A percentile compares a stretch with the other conserved stretches of the same genome.
phyloP scores from a whole-genome alignment of 2,888 invertebrate genomes.

The Orthosia gracilis region DNA sequence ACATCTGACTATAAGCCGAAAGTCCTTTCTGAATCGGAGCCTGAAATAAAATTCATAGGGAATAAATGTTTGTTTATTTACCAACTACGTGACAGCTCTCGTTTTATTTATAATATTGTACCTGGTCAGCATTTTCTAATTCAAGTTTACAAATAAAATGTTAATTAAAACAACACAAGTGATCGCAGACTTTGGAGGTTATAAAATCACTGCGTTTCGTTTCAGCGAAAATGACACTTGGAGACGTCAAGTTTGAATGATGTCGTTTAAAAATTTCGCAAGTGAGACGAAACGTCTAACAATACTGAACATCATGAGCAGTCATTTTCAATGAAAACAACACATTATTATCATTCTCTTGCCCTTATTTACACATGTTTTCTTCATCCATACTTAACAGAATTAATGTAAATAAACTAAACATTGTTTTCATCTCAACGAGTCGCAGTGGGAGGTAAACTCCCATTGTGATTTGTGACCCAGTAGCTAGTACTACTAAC shows the following conservation, averaged over 20 bases:
- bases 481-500: no score
- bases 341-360: not conserved
- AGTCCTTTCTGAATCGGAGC: conserved; percentile 73
- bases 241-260: not conserved
- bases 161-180: conserved; percentile 17
- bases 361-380: not conserved
- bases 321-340: not conserved
- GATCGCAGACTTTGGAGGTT: conserved; percentile 62
- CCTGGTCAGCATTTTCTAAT: conserved; percentile 71
- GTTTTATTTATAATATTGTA: conserved; percentile 41
- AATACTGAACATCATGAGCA: not conserved
- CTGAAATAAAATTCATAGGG: conserved; percentile 61
- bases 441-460: no score
- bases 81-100: not conserved
- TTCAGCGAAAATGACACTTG: conserved; percentile 12
- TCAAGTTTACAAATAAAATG: conserved; percentile 11
- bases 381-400: not conserved
- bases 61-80: not conserved
- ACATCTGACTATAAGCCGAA: conserved; percentile 75
- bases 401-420: not conserved
- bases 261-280: not conserved
- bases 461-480: no score
- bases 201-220: conserved; percentile 52
- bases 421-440: not conserved
- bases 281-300: conserved; percentile 13